Evolutionary conservation across 1,140 invertebrate species (phyloP).

Genomic region (Pantala flavescens): DNA sequence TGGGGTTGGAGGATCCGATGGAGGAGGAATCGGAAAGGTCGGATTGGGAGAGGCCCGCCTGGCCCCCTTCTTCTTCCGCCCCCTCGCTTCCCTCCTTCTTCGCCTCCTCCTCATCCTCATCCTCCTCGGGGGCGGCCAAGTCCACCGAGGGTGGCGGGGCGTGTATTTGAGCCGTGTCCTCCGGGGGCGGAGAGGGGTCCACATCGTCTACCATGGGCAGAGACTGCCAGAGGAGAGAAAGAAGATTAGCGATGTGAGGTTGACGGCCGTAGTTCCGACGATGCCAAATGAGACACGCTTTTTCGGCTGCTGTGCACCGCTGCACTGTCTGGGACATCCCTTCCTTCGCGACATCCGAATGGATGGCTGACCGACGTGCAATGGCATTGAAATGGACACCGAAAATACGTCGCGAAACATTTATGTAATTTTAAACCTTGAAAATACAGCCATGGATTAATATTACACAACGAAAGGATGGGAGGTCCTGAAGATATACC

Average conservation of each 20-base stretch:
- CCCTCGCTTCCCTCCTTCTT: background rate
- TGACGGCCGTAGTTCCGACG: too few relatives aligned
- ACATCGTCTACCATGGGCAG: background rate
- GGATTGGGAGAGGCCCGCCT: slow-evolving; percentile 63
- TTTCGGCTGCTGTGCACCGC: too few relatives aligned
- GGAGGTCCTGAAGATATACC: too few relatives aligned
- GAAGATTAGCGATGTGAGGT: background rate
- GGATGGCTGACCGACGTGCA: too few relatives aligned
- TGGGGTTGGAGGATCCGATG: slow-evolving; percentile 52
- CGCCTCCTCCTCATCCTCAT: slow-evolving; percentile 35
- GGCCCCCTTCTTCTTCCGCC: background rate
- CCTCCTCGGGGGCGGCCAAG: slow-evolving; percentile 28
- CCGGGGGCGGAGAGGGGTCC: background rate
- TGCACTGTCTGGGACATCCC: too few relatives aligned
- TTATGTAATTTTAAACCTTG: too few relatives aligned
- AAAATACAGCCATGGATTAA: too few relatives aligned
- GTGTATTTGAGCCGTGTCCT: slow-evolving; percentile 39
- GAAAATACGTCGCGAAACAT: too few relatives aligned
- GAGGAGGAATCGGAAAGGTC: slow-evolving; percentile 57
- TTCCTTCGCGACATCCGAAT: too few relatives aligned
- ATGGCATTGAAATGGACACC: too few relatives aligned
- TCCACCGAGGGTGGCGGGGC: slow-evolving; percentile 32
- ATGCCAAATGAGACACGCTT: too few relatives aligned
- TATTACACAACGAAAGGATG: too few relatives aligned
- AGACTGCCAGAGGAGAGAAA: background rate